Conservation (phyloP, 2,797 vertebrate species). For the Phalloptychus januarius region DNA sequence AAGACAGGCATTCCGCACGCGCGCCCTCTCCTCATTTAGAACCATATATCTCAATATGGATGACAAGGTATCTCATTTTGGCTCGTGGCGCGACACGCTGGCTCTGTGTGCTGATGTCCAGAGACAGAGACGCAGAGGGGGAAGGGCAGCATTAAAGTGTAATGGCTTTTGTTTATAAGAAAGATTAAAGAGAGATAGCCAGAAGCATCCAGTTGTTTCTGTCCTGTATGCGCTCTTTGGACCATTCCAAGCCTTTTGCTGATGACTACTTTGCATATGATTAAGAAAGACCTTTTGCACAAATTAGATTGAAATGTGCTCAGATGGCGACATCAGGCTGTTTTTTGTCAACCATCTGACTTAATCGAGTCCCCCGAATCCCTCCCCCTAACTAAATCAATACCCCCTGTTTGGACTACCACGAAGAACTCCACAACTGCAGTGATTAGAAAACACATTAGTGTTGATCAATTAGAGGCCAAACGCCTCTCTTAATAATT, state of each 20-base stretch:
- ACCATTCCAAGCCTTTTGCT: slow-evolving; percentile 22
- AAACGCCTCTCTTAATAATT: slow-evolving; percentile 99
- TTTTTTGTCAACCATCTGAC: slow-evolving; percentile 52
- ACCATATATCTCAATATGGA: slow-evolving; percentile 82
- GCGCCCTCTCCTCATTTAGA: slow-evolving; percentile 77
- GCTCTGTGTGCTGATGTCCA: slow-evolving; percentile 79
- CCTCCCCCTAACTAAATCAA: slow-evolving; percentile 85
- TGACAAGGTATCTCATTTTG: slow-evolving; percentile 78
- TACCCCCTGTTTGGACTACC: slow-evolving; percentile 95
- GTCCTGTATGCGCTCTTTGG: slow-evolving; percentile 23
- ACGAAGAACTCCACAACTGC: slow-evolving; percentile 97
- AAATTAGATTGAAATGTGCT: slow-evolving; percentile 58
- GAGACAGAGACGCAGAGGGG: slow-evolving; percentile 52
- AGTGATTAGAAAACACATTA: slow-evolving; percentile 99
- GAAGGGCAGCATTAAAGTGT: slow-evolving; percentile 57
- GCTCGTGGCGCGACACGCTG: slow-evolving; percentile 73
- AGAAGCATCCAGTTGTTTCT: slow-evolving; percentile 15
- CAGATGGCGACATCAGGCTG: slow-evolving; percentile 51
- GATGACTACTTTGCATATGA: slow-evolving; percentile 20
- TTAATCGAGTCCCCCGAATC: slow-evolving; percentile 45
- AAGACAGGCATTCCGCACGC: slow-evolving; percentile 80
- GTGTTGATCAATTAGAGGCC: slow-evolving; percentile 98
- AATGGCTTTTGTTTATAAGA: slow-evolving; percentile 68
- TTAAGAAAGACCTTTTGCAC: slow-evolving; percentile 34
- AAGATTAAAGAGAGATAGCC: slow-evolving; percentile 47